Base-by-base conservation (phyloP, 1,140 invertebrate species). In the Neuroterus valhalla region DNA sequence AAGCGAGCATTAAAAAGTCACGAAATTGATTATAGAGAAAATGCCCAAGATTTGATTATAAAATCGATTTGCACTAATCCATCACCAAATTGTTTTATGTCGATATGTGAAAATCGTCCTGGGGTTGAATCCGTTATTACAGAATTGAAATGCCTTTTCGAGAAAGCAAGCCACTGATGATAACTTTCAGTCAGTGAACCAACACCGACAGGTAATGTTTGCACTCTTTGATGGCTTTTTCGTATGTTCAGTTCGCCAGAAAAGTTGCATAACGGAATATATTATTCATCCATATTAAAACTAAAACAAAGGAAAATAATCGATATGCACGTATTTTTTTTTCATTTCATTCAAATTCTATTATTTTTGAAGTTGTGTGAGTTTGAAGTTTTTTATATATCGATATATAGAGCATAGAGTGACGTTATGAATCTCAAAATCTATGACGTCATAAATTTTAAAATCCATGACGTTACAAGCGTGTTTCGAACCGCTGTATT, bases 151-250 rank as follows among this genome's bases (percentile, higher is more conserved):
- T 14, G 15, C 15, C 45, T 48, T 48, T 48, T 15, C 5, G 15
- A 48, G 12, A 66, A n/a, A 8, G 6, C 55, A 26, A 50, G 31
- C 0, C 31, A 66, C 15, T 11, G 26, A 26, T 26, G 66, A 46
- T 72, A 15, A 46, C 19, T 15, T 72, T 72, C 31, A 66, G 2
- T 44, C 71, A 72, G 17, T 72, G 45, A 62, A 72, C 66, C 8
- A 72, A n/a, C 50, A 72, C 62, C n/a, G 66, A 72, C 21, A 72
- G 71, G 71, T 72, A 42, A 50, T 48, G 11, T 48, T n/a, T 31
- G 26, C 26, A 31, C 4, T 50, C 48, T n/a, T 26, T 50, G n/a
- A 26, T 26, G 12, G 15, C 52, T n/a, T 26, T 52, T 70, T 46
- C 19, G 26, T 31, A 2, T 2, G 5, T 2, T 31, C 5, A 31